Conservation (phyloP, 1,140 invertebrate species). For the Monochamus saltuarius region DNA sequence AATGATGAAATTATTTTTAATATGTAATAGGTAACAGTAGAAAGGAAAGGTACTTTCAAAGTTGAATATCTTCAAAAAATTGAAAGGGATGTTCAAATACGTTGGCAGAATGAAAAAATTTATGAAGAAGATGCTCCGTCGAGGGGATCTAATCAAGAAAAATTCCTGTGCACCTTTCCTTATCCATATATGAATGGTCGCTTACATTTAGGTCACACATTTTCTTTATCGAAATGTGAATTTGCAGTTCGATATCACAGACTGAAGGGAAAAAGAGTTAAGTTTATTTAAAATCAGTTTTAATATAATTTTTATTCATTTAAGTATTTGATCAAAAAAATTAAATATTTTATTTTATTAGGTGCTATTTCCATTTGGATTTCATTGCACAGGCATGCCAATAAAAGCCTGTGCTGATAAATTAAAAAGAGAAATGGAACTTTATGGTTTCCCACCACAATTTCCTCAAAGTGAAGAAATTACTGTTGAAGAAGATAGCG, state of each 20-base stretch:
- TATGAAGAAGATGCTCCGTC: conserved; percentile 80
- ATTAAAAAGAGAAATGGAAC: conserved; percentile 88
- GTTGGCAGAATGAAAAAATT: conserved; percentile 78
- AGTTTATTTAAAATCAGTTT: not conserved
- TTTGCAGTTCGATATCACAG: conserved; percentile 80
- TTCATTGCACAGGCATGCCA: conserved; percentile 98
- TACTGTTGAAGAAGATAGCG: conserved; percentile 56
- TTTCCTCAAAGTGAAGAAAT: conserved; percentile 73
- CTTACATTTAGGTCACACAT: conserved; percentile 96
- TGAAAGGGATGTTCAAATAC: conserved; percentile 78
- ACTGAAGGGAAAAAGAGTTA: conserved; percentile 78
- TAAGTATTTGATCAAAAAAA: not conserved
- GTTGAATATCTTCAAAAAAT: conserved; percentile 87
- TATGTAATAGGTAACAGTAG: conserved; percentile 54
- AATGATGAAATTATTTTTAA: too few species aligned
- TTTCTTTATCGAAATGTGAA: conserved; percentile 97
- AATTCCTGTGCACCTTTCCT: conserved; percentile 94
- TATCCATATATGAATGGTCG: conserved; percentile 99
- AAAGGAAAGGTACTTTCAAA: conserved; percentile 91
- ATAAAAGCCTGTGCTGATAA: conserved; percentile 99
- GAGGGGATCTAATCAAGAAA: conserved; percentile 66
- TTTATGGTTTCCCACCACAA: conserved; percentile 89
- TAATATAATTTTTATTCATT: too few species aligned
- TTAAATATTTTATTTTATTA: not conserved
- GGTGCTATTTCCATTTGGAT: conserved; percentile 95